Conservation (phyloP, 2,888 invertebrate species). For the Apamea monoglypha region DNA sequence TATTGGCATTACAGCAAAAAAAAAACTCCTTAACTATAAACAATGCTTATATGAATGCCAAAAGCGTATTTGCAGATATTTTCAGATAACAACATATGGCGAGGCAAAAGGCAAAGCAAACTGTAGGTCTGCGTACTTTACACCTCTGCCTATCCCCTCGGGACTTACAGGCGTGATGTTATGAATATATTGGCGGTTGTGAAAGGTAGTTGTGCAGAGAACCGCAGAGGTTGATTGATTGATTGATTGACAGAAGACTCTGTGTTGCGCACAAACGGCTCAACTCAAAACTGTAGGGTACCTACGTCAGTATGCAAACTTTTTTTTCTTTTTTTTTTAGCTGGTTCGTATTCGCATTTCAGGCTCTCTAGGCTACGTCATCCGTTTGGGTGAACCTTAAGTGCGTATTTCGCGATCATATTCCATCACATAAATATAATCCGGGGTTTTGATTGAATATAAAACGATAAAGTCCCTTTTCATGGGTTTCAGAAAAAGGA, state of each 20-base stretch:
- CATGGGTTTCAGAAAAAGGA: background rate
- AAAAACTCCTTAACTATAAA: background rate
- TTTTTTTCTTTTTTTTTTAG: conserved; percentile 1
- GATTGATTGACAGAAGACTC: conserved; percentile 46
- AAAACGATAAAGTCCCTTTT: conserved; percentile 13
- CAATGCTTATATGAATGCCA: background rate
- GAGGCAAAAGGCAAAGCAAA: background rate
- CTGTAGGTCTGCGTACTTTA: background rate
- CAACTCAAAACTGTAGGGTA: conserved; percentile 3
- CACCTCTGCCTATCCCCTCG: background rate
- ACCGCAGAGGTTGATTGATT: background rate
- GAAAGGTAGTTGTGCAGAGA: background rate
- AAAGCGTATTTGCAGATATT: background rate
- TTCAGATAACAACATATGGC: background rate
- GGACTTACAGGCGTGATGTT: background rate
- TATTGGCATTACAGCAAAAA: background rate
- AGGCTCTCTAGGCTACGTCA: conserved; percentile 8
- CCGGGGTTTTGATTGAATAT: conserved; percentile 15
- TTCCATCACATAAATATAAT: conserved; percentile 4
- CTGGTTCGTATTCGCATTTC: conserved; percentile 22
- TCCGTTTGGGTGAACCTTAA: conserved; percentile 20
- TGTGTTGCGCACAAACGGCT: conserved; percentile 30
- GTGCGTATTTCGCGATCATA: conserved; percentile 21
- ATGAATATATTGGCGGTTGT: background rate
- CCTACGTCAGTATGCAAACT: background rate